Percentiles rank a stretch among this genome's conserved stretches.
phyloP scores from a whole-genome alignment of 2,113 vertebrate species.

The Lipophrys pholis region DNA sequence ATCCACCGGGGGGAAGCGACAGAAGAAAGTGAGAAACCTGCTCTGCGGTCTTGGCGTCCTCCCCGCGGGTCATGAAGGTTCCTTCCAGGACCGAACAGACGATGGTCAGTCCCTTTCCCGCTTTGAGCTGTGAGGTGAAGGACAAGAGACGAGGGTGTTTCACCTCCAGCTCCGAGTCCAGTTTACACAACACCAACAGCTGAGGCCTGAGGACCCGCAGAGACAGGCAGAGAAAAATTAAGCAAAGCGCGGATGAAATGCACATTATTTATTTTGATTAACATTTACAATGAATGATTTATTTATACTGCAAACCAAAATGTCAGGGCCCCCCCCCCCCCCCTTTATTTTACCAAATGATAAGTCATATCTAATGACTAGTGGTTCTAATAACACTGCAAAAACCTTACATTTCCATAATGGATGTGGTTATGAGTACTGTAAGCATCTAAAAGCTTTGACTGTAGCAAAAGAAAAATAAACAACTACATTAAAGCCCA shows the following conservation, averaged over 20 bases:
- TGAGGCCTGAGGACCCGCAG: constrained; percentile 86
- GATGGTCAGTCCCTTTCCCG: constrained; percentile 95
- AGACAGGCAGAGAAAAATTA: neutral
- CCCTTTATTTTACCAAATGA: too few species aligned
- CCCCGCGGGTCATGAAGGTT: constrained; percentile 88
- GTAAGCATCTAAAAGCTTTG: neutral
- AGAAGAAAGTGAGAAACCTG: constrained; percentile 78
- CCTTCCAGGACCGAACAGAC: constrained; percentile 93
- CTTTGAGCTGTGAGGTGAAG: constrained; percentile 93
- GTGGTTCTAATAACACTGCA: neutral
- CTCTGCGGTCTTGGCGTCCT: constrained; percentile 87
- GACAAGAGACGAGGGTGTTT: constrained; percentile 93
- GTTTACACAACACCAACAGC: constrained; percentile 90
- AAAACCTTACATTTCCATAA: neutral
- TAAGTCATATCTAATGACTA: neutral
- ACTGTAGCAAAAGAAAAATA: neutral
- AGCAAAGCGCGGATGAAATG: neutral
- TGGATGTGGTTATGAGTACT: neutral
- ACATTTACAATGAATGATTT: too few species aligned
- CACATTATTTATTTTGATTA: neutral
- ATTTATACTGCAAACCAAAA: too few species aligned
- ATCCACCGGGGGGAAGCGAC: too few species aligned
- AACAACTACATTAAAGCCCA: neutral
- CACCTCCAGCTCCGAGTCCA: constrained; percentile 86
- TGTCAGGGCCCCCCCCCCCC: too few species aligned